Conservation (phyloP, 2,797 vertebrate genomes). For the Megalops cyprinoides region DNA sequence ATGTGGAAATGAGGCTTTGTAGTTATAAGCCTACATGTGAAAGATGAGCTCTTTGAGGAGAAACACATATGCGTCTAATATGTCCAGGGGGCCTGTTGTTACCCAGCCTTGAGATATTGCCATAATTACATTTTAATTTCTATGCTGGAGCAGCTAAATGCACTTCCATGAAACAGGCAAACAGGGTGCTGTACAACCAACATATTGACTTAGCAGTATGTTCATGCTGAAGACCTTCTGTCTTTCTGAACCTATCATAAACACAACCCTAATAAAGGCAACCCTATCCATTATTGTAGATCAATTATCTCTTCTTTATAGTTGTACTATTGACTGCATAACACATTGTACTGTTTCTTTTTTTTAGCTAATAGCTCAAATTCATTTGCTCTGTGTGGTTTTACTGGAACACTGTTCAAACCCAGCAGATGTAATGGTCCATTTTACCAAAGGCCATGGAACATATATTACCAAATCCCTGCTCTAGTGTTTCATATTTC, state of each 20-base stretch:
- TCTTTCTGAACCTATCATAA: background rate
- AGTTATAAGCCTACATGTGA: background rate
- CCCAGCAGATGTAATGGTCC: background rate
- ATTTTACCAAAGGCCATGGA: background rate
- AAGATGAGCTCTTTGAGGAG: background rate
- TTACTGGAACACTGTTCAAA: background rate
- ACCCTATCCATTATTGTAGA: background rate
- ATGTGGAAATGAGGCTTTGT: background rate
- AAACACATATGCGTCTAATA: background rate
- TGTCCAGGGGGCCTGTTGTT: background rate
- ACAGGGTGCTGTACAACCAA: background rate
- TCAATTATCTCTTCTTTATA: background rate
- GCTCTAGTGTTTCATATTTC: background rate
- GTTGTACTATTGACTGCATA: background rate
- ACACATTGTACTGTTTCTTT: background rate
- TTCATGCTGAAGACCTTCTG: background rate
- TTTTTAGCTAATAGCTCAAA: too few species aligned
- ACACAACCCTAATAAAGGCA: too few species aligned
- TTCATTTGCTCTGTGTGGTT: background rate
- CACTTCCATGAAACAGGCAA: background rate
- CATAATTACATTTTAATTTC: conserved; percentile 21
- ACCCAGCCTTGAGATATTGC: conserved; percentile 1
- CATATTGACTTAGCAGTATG: background rate
- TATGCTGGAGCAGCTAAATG: background rate
- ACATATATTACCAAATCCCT: background rate